Evolutionary conservation across 2,797 vertebrate genomes (phyloP).

Genomic region (Hypotaenidia okinawae): DNA sequence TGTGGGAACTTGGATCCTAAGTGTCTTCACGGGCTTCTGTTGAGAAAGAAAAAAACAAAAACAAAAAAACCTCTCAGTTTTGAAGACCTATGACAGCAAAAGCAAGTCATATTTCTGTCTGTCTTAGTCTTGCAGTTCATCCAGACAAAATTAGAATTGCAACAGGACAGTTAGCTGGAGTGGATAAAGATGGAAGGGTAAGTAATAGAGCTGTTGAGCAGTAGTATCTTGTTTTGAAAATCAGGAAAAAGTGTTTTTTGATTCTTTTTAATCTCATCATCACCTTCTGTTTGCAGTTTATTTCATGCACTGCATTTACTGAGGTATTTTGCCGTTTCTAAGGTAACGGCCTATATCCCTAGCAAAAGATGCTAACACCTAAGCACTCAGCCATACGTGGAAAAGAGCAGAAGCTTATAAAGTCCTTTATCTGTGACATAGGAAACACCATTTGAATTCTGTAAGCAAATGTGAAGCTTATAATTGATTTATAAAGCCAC

Average conservation of each 20-base stretch:
- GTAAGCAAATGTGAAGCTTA: background rate
- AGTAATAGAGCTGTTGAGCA: conserved; percentile 72
- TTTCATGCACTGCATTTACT: background rate
- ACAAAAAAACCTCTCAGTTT: conserved; percentile 50
- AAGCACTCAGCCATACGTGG: background rate
- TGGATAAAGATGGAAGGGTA: conserved; percentile 98
- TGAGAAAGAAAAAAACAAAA: conserved; percentile 1
- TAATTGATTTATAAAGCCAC: background rate
- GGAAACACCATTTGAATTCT: background rate
- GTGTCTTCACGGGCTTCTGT: conserved; percentile 37
- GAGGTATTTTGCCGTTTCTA: background rate
- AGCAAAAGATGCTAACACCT: background rate
- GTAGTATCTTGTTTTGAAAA: conserved; percentile 57
- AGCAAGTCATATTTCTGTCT: conserved; percentile 66
- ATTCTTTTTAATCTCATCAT: background rate
- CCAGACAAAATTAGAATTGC: conserved; percentile 98
- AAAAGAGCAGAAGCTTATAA: background rate
- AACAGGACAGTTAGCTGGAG: conserved; percentile 97
- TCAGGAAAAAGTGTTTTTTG: background rate
- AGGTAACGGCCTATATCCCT: background rate
- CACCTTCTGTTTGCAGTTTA: background rate
- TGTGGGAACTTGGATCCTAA: conserved; percentile 7
- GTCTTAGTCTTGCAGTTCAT: conserved; percentile 92
- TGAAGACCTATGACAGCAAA: conserved; percentile 56
- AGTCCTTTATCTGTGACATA: background rate